These are phyloP conservation scores for Indicator indicator DNA, from an alignment of 2,113 vertebrate species.

Conservation along the genomic window DNA sequence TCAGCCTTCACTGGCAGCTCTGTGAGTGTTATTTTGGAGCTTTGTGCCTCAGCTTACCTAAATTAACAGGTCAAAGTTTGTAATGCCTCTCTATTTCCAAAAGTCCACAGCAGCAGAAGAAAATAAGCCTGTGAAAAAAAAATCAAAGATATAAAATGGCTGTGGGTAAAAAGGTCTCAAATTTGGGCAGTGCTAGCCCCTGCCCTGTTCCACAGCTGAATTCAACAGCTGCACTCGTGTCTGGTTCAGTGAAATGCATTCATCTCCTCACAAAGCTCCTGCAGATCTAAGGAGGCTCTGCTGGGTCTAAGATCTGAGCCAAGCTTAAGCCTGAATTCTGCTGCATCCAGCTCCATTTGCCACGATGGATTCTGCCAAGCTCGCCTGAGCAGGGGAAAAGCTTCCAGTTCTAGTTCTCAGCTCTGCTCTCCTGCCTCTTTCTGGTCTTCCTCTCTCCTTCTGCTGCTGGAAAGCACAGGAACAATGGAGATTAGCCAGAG, in stretches of 20 bases:
- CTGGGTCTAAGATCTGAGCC: constrained; percentile 13
- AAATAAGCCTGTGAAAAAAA: background rate
- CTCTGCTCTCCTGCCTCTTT: background rate
- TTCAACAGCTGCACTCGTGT: background rate
- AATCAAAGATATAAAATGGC: background rate
- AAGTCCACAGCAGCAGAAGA: background rate
- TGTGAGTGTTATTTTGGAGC: accelerated
- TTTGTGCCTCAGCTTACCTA: background rate
- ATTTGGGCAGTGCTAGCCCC: background rate
- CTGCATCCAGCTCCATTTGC: background rate
- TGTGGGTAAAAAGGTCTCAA: background rate
- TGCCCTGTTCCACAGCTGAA: background rate
- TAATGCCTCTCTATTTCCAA: background rate
- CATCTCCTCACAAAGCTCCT: background rate
- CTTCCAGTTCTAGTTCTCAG: background rate
- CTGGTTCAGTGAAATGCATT: background rate
- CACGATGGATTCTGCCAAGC: background rate
- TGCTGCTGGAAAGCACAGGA: background rate
- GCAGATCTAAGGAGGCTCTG: background rate
- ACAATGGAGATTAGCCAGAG: constrained; percentile 33
- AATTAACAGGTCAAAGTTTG: background rate
- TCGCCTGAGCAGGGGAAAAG: background rate
- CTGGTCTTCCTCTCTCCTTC: background rate
- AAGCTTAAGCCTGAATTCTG: constrained; percentile 1
- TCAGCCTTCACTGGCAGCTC: accelerated